phyloP scores from a whole-genome alignment of 2,113 vertebrate species.

The Calyptomena viridis region DNA sequence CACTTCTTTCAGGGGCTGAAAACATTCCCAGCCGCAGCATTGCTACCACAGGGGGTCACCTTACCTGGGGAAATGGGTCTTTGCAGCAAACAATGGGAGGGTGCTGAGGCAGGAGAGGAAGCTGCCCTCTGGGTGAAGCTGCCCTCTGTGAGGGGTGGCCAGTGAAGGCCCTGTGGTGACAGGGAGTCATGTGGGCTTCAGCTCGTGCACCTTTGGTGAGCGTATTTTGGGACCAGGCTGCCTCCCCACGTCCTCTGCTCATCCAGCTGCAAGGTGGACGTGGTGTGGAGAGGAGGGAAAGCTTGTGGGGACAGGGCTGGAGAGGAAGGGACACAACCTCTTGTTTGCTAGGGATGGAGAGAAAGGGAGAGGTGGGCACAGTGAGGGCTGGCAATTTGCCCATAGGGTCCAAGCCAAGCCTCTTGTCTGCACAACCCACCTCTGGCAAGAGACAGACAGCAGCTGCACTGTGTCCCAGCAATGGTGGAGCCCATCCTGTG shows the following conservation, averaged over 20 bases:
- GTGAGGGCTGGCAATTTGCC: neutral
- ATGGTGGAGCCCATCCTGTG: neutral
- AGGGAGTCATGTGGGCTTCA: neutral
- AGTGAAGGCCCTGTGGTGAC: neutral
- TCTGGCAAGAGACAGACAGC: neutral
- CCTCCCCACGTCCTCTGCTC: neutral
- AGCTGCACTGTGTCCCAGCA: neutral
- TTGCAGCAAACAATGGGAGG: neutral
- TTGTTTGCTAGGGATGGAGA: too few relatives aligned
- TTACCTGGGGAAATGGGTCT: accelerated
- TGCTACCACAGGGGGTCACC: neutral
- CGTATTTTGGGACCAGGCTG: neutral
- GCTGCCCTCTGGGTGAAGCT: neutral
- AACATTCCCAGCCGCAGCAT: neutral
- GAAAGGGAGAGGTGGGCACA: neutral
- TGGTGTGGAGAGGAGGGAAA: neutral
- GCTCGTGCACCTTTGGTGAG: neutral
- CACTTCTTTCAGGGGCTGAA: neutral
- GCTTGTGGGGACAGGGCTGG: neutral
- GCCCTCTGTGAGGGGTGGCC: neutral
- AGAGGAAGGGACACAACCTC: neutral
- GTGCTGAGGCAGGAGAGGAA: neutral
- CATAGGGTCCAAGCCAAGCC: neutral
- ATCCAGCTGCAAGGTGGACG: neutral
- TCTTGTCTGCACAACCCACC: neutral